phyloP scores from a whole-genome alignment of 2,113 vertebrate species.

The Pagrus major region DNA sequence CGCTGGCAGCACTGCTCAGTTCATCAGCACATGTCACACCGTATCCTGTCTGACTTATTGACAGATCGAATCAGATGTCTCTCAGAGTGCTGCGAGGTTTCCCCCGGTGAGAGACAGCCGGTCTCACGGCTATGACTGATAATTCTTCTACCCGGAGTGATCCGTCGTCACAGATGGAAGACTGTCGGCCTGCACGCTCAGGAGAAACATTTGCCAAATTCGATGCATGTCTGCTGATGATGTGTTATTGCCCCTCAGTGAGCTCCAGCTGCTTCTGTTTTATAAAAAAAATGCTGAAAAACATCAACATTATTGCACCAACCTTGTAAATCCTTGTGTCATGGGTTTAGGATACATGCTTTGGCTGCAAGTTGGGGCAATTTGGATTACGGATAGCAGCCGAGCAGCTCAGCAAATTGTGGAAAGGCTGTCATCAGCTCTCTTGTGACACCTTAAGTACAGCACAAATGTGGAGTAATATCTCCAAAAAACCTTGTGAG shows the following conservation, averaged over 20 bases:
- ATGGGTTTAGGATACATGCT: neutral
- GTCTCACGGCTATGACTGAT: conserved; percentile 8
- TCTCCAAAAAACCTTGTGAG: neutral
- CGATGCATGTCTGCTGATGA: neutral
- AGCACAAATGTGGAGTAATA: conserved; percentile 1
- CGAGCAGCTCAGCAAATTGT: conserved; percentile 22
- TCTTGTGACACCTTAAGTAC: conserved; percentile 1
- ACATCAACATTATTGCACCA: neutral
- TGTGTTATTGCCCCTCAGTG: neutral
- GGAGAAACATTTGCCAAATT: neutral
- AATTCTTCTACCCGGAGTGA: conserved; percentile 10
- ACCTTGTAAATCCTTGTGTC: conserved; percentile 27
- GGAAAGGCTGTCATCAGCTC: conserved; percentile 24
- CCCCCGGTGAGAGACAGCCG: conserved; percentile 26
- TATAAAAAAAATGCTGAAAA: neutral
- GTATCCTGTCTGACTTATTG: conserved; percentile 51
- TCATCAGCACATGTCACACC: conserved; percentile 46
- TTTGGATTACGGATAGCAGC: conserved; percentile 36
- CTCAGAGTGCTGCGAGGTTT: conserved; percentile 1
- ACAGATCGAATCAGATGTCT: conserved; percentile 54
- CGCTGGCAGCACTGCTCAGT: conserved; percentile 53
- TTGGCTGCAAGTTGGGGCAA: conserved; percentile 5
- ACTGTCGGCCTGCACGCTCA: neutral
- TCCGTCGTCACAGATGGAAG: conserved; percentile 1
- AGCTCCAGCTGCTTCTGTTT: neutral